Conservation (phyloP, 2,888 invertebrate species). For the Agrotis puta region DNA sequence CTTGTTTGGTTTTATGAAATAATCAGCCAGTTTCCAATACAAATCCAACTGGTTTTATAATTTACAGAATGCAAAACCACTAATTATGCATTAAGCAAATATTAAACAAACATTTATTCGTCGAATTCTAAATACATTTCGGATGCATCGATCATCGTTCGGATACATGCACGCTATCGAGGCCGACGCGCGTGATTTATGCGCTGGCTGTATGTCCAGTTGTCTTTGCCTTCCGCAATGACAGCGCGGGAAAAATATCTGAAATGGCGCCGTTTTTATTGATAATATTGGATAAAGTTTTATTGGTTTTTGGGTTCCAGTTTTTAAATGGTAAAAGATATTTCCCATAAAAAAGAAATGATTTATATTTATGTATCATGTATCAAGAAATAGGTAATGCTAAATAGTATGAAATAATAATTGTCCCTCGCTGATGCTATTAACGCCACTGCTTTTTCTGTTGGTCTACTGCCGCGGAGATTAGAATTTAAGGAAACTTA, state of each 20-base stretch:
- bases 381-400: no score
- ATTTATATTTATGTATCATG: no score
- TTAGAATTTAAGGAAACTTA: no score
- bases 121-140: slow-evolving; percentile 62
- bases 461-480: not conserved
- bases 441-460: not conserved
- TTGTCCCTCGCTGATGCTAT: no score
- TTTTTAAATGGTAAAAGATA: not conserved
- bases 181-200: slow-evolving; percentile 66
- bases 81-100: slow-evolving; percentile 38
- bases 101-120: slow-evolving; percentile 45
- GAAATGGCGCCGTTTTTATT: slow-evolving; percentile 34
- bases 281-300: slow-evolving; percentile 5
- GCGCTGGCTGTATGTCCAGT: slow-evolving; percentile 55
- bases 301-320: not conserved
- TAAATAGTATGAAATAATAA: not conserved
- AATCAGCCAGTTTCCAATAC: not conserved
- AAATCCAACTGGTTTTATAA: not conserved
- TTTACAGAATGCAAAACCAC: slow-evolving; percentile 4
- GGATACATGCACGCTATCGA: slow-evolving; percentile 60
- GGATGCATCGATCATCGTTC: slow-evolving; percentile 67
- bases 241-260: slow-evolving; percentile 54
- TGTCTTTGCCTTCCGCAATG: slow-evolving; percentile 60
- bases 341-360: no score
- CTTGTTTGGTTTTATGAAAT: not conserved